These are phyloP conservation scores for Panulirus ornatus DNA, from an alignment of 1,140 invertebrate genomes.

Conservation along the genomic window DNA sequence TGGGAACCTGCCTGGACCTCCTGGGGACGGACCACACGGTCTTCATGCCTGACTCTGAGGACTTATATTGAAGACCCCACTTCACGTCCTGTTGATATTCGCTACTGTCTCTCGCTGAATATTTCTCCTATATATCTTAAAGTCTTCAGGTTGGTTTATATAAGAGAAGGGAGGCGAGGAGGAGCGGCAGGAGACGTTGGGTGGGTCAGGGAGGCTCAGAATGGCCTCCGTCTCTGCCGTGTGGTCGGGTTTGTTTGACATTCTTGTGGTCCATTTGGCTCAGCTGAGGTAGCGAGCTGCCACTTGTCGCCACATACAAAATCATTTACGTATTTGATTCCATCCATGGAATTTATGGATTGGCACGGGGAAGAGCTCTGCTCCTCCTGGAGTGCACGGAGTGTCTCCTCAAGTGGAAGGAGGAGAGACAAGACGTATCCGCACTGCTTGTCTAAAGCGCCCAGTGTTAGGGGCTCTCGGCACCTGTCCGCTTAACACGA, in stretches of 20 bases:
- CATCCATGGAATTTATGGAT: not conserved
- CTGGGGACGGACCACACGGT: too few species aligned
- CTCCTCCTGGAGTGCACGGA: not conserved
- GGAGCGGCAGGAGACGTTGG: not conserved
- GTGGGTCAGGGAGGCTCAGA: not conserved
- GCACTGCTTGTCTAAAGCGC: not conserved
- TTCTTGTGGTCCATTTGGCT: conserved; percentile 66
- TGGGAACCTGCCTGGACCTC: too few species aligned
- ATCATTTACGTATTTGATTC: not conserved
- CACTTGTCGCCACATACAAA: not conserved
- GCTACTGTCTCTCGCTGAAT: too few species aligned
- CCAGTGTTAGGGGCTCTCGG: not conserved
- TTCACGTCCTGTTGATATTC: too few species aligned
- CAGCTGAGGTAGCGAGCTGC: conserved; percentile 47
- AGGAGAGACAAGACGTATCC: not conserved
- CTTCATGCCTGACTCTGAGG: too few species aligned
- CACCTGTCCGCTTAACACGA: conserved; percentile 43
- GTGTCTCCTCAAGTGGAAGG: too few species aligned
- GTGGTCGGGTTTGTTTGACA: conserved; percentile 58
- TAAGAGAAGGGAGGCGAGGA: not conserved
- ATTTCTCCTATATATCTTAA: too few species aligned
- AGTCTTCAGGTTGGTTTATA: not conserved
- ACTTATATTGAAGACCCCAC: too few species aligned
- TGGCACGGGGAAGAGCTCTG: not conserved
- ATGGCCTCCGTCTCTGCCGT: not conserved